Percentiles rank a stretch among this genome's conserved stretches.
phyloP scores from a whole-genome alignment of 1,140 invertebrate species.

The Drosophila nikananu region DNA sequence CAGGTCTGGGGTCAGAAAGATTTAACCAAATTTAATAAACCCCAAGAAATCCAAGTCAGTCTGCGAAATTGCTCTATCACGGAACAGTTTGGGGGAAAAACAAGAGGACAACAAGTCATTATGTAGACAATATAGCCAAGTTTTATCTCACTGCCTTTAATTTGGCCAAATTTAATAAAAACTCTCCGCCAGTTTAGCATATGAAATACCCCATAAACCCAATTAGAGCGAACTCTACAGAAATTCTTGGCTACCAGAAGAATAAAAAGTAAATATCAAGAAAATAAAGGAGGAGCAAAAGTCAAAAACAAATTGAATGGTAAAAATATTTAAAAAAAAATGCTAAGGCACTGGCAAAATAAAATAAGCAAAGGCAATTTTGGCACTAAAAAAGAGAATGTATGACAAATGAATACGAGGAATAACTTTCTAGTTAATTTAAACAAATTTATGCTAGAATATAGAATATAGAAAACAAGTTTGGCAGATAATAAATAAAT shows the following conservation, averaged over 20 bases:
- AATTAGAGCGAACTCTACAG: slow-evolving; percentile 18
- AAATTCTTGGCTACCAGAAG: slow-evolving; percentile 4
- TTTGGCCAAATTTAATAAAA: slow-evolving; percentile 31
- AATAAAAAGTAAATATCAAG: background rate
- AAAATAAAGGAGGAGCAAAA: background rate
- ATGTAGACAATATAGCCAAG: slow-evolving; percentile 1
- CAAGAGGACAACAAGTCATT: slow-evolving; percentile 6
- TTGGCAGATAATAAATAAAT: no score
- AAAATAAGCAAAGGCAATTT: no score
- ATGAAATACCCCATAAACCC: slow-evolving; percentile 8
- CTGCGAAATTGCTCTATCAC: slow-evolving; percentile 7
- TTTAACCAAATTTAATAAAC: slow-evolving; percentile 49
- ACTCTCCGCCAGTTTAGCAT: slow-evolving; percentile 6
- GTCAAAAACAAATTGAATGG: background rate
- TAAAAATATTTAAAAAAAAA: background rate
- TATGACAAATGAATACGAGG: background rate
- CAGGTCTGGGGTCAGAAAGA: slow-evolving; percentile 26
- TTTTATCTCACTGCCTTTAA: slow-evolving; percentile 2
- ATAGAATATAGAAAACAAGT: background rate
- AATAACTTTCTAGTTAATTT: background rate
- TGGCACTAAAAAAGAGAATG: background rate
- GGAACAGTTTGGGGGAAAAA: background rate
- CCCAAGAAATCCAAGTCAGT: slow-evolving; percentile 5
- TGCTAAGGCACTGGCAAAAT: background rate
- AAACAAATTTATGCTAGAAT: background rate